Evolutionary conservation across 2,888 invertebrate species (phyloP), one percentile per base, ranked within the genome.

Genomic region (Lepas anatifera): DNA sequence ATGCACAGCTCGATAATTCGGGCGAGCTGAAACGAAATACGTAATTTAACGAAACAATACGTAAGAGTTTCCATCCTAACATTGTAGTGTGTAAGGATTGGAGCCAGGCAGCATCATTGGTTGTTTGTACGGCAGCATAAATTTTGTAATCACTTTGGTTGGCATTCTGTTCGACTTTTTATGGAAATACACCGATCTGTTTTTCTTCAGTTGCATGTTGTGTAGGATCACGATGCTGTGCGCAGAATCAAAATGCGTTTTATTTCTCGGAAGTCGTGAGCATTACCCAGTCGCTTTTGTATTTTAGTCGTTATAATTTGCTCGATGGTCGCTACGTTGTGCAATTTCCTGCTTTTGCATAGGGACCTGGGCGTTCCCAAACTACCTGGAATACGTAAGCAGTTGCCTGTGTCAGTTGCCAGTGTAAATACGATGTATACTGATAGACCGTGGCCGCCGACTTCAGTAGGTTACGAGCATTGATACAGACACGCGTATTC

Each of bases 21-120:
- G 32, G 58, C 35, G 58, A 22, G 25, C 58, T 22, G 58, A 58
- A 58, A 58, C 58, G 58, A 58, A 58, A 58, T 58, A 58, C 58
- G 58, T 58, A 58, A 58, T 58, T 58, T 58, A 16, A 32, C 58
- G 32, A 58, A 58, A 58, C 32, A 25, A 58, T 58, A 35, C 58
- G 58, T 58, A 58, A 58, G n/a, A 58, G 58, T 58, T 58, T 58
- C 58, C 58, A 58, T 58, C 58, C 58, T 58, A 58, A 58, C 58
- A 58, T 58, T 58, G 58, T 58, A 58, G 58, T 35, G 58, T 58
- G 58, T 58, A 58, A 58, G 58, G 58, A 58, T 35, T 29, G 32
- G 58, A 58, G 35, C 22, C 22, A 35, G 58, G 58, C 58, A 58
- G 58, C 35, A 58, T 35, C 58, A 58, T 32, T 35, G 22, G 25